These are phyloP conservation scores for Podilymbus podiceps DNA, from an alignment of 2,113 vertebrate genomes.

Conservation along the genomic window DNA sequence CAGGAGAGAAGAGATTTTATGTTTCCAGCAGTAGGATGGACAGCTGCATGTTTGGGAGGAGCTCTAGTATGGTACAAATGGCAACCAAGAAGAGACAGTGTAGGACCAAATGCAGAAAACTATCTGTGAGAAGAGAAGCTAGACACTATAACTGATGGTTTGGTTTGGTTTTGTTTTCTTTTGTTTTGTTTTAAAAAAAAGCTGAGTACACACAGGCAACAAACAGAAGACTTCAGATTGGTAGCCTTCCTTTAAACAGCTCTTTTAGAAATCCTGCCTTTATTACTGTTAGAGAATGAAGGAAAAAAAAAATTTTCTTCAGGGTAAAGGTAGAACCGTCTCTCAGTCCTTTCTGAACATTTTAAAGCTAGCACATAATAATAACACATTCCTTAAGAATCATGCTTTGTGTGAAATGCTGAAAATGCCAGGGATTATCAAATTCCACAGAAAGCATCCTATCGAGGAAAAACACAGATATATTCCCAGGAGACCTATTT, in stretches of 20 bases:
- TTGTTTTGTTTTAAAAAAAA: not conserved
- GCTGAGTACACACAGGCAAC: not conserved
- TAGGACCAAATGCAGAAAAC: not conserved
- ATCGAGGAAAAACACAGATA: not conserved
- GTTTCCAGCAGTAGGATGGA: not conserved
- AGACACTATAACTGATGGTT: not conserved
- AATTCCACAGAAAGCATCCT: conserved; percentile 17
- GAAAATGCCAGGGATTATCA: conserved; percentile 20
- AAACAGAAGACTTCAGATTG: not conserved
- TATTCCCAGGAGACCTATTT: not conserved
- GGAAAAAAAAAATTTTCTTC: not conserved
- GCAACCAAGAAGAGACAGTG: not conserved
- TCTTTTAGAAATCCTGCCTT: not conserved
- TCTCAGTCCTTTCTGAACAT: not conserved
- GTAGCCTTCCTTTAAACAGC: not conserved
- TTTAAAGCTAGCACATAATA: not conserved
- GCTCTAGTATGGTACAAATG: not conserved
- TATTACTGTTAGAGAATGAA: not conserved
- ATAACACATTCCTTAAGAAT: not conserved
- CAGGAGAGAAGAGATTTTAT: not conserved
- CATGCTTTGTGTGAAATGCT: not conserved
- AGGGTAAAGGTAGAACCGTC: not conserved
- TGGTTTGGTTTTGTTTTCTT: not conserved
- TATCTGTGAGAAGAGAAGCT: not conserved
- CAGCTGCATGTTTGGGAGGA: not conserved